Percentiles rank a stretch among this genome's conserved stretches.
phyloP scores from a whole-genome alignment of 2,888 invertebrate genomes.

The Muschampia plurimacula region DNA sequence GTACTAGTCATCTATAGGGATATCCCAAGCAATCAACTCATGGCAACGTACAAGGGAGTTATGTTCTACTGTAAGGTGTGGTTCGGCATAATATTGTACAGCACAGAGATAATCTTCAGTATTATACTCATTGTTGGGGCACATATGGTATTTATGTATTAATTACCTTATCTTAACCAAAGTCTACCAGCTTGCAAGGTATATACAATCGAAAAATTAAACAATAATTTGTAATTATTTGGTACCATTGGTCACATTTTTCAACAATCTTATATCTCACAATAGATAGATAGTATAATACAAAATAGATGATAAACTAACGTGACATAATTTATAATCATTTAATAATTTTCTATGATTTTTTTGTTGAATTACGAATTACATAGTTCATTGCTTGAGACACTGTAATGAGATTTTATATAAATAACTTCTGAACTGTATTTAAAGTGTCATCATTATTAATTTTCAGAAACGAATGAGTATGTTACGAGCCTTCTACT shows the following conservation, averaged over 20 bases:
- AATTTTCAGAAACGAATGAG: constrained; percentile 52
- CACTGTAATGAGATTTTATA: not conserved
- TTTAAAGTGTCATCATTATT: not conserved
- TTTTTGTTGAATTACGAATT: no score
- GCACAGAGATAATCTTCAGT: constrained; percentile 47
- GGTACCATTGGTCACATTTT: no score
- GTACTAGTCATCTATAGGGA: not conserved
- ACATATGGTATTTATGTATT: constrained; percentile 52
- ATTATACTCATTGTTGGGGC: constrained; percentile 55
- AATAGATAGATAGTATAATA: no score
- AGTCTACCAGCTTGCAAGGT: no score
- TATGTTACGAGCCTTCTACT: constrained; percentile 54
- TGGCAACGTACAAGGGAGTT: constrained; percentile 43
- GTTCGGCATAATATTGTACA: constrained; percentile 46
- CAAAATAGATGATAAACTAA: no score
- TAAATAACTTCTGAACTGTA: not conserved
- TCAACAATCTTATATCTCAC: no score
- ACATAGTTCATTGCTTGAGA: not conserved
- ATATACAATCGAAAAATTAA: no score
- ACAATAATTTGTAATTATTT: no score
- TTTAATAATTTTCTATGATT: no score
- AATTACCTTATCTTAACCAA: no score
- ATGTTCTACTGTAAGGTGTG: constrained; percentile 43
- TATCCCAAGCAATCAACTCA: not conserved
- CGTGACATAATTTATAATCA: no score